Conservation (phyloP, 2,888 invertebrate species). For the Gymnoscelis rufifasciata region DNA sequence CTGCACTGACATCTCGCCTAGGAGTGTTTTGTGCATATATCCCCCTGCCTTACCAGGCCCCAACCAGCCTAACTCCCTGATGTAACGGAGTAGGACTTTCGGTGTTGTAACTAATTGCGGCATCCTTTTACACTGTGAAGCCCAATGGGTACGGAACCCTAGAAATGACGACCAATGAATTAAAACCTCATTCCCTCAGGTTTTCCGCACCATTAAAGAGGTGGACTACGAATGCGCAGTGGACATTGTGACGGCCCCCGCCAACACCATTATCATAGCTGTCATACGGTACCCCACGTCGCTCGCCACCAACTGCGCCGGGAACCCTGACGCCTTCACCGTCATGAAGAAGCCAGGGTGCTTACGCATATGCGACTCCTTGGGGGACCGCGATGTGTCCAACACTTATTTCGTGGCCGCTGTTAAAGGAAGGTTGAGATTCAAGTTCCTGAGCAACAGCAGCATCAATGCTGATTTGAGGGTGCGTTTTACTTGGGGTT, state of each 20-base stretch:
- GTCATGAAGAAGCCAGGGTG: conserved; percentile 48
- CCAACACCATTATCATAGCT: conserved; percentile 36
- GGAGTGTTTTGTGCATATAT: no score
- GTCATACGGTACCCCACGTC: conserved; percentile 56
- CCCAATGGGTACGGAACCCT: no score
- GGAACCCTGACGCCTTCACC: conserved; percentile 49
- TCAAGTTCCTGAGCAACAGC: conserved; percentile 61
- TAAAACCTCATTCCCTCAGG: no score
- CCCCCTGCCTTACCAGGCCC: no score
- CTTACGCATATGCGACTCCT: conserved; percentile 48
- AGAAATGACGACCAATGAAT: no score
- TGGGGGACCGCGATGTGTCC: conserved; percentile 27
- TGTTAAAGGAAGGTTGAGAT: conserved; percentile 43
- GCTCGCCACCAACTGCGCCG: conserved; percentile 44
- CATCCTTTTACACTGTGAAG: no score
- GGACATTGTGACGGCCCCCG: conserved; percentile 48
- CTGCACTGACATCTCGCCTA: no score
- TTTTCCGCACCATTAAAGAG: conserved; percentile 51
- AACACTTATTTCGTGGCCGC: conserved; percentile 47
- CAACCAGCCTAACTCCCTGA: no score
- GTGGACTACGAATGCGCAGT: conserved; percentile 57
- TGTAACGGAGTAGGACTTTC: no score
- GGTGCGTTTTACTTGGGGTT: no score
- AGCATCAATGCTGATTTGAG: conserved; percentile 61
- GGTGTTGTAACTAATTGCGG: no score